Percentiles rank a stretch among this genome's conserved stretches.
These are phyloP conservation scores for Hydra vulgaris DNA, from an alignment of 30 jellyfish, hydroid and myxozoan species.

Conservation along the genomic window DNA sequence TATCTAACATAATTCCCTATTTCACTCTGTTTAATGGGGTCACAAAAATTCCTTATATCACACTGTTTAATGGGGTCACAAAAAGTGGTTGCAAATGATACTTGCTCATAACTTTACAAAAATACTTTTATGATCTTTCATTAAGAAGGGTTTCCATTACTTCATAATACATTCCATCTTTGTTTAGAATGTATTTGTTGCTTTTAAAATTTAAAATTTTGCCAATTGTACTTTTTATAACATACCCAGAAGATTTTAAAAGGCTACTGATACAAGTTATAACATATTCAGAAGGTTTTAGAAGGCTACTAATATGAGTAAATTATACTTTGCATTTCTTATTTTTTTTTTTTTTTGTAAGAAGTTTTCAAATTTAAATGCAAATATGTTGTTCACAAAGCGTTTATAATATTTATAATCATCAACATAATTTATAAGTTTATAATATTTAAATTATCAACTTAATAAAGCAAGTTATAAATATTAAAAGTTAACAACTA, in stretches of 20 bases:
- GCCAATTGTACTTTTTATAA: not conserved
- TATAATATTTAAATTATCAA: too few relatives aligned
- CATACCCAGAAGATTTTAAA: not conserved
- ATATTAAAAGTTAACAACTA: too few relatives aligned
- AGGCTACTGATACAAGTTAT: too few relatives aligned
- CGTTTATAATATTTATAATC: not conserved
- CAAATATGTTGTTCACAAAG: not conserved
- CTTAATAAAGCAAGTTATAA: not conserved
- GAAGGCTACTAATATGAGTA: too few relatives aligned
- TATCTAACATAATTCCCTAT: not conserved
- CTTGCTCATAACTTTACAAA: not conserved
- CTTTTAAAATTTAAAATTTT: too few relatives aligned
- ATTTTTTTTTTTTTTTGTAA: not conserved
- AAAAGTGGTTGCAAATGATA: not conserved
- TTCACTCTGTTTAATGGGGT: not conserved
- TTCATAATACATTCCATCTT: not conserved
- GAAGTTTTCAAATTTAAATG: not conserved
- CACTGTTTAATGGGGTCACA: not conserved
- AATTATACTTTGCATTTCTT: not conserved
- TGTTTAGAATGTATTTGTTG: not conserved
- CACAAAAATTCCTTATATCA: not conserved
- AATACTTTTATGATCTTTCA: not conserved
- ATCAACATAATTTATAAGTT: too few relatives aligned
- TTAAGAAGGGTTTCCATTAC: not conserved
- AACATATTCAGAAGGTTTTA: too few relatives aligned